Conservation (phyloP, 2,888 invertebrate genomes). For the Cerceris rybyensis region DNA sequence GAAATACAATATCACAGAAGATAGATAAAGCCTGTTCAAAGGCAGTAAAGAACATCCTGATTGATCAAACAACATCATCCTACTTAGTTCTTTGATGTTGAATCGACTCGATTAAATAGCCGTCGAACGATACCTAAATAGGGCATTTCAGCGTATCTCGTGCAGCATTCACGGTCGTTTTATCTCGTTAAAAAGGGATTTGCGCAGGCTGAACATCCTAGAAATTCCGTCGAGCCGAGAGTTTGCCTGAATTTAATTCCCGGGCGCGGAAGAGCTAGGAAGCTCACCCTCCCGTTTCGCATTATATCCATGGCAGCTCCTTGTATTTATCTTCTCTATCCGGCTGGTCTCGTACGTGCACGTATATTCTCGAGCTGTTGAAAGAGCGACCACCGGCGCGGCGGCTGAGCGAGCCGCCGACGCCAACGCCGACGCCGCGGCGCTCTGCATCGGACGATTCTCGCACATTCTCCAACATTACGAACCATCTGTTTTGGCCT, state of each 20-base stretch:
- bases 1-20: no score
- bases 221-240: constrained; percentile 53
- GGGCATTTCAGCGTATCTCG: constrained; percentile 47
- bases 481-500: constrained; percentile 35
- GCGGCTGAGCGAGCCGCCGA: constrained; percentile 22
- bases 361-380: constrained; percentile 28
- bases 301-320: constrained; percentile 53
- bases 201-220: constrained; percentile 51
- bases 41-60: no score
- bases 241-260: constrained; percentile 62
- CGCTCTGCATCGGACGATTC: constrained; percentile 27
- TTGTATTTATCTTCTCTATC: constrained; percentile 59
- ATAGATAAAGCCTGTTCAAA: no score
- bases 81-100: constrained; percentile 23
- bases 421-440: no score
- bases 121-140: constrained; percentile 41
- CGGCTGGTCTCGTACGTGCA: constrained; percentile 40
- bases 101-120: constrained; percentile 44
- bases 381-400: constrained; percentile 30
- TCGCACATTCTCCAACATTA: constrained; percentile 33
- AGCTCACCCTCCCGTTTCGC: constrained; percentile 33
- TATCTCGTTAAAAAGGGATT: constrained; percentile 64
- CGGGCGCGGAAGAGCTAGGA: constrained; percentile 27
- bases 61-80: neutral
- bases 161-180: constrained; percentile 37